Percentiles rank a stretch among this genome's conserved stretches.
Evolutionary conservation across 1,140 invertebrate genomes (phyloP).

Genomic region (Zaprionus vittiger): DNA sequence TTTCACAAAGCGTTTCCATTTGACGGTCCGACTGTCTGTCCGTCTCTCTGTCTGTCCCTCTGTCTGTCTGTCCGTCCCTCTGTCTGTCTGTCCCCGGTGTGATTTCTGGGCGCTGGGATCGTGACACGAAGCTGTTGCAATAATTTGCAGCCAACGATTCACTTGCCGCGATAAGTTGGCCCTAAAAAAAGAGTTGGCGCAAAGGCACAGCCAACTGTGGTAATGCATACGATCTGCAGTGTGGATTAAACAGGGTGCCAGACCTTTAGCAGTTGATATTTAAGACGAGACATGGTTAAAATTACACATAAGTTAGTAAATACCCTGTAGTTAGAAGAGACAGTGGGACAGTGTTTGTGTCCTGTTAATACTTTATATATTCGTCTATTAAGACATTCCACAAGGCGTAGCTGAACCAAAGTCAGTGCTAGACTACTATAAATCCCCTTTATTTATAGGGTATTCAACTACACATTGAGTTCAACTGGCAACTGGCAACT

Average conservation of each 20-base stretch:
- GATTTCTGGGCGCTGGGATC: conserved; percentile 74
- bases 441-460: conserved; percentile 11
- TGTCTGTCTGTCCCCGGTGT: conserved; percentile 19
- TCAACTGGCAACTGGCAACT: conserved; percentile 4
- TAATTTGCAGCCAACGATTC: conserved; percentile 50
- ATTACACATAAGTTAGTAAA: neutral
- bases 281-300: conserved; percentile 2
- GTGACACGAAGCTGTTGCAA: conserved; percentile 69
- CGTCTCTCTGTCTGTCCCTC: neutral
- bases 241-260: conserved; percentile 24
- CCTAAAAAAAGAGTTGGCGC: conserved; percentile 36
- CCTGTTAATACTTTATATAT: neutral
- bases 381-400: too few relatives aligned
- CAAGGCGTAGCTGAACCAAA: too few relatives aligned
- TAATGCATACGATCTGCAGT: conserved; percentile 35
- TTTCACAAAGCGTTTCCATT: conserved; percentile 48
- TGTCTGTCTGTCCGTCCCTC: conserved; percentile 5
- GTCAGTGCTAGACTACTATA: too few relatives aligned
- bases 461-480: conserved; percentile 7
- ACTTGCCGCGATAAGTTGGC: conserved; percentile 51
- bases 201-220: neutral
- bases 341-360: neutral
- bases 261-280: conserved; percentile 35
- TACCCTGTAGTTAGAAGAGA: conserved; percentile 5
- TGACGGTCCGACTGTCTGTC: conserved; percentile 24